Percentiles rank a stretch among this genome's conserved stretches.
phyloP scores from a whole-genome alignment of 2,113 vertebrate genomes.

The Dicaeum eximium region DNA sequence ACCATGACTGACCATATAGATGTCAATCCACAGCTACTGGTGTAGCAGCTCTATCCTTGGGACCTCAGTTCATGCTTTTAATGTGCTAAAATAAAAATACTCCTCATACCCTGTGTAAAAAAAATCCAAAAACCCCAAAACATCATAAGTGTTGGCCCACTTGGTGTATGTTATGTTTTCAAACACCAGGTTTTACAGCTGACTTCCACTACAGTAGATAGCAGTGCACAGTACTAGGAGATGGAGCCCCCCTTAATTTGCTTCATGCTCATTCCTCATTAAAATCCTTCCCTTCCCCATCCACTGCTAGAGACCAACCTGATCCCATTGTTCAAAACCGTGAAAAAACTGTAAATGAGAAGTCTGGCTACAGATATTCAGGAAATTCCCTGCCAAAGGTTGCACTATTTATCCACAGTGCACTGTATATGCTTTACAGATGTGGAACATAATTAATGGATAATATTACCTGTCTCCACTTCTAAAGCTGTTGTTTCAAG shows the following conservation, averaged over 20 bases:
- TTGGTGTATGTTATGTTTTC: not conserved
- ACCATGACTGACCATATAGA: not conserved
- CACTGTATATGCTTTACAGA: not conserved
- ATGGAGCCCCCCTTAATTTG: not conserved
- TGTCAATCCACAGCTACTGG: not conserved
- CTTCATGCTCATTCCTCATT: not conserved
- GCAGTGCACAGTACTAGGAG: not conserved
- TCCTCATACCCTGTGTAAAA: not conserved
- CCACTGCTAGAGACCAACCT: not conserved
- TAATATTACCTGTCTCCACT: constrained; percentile 8
- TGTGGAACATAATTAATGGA: not conserved
- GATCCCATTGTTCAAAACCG: not conserved
- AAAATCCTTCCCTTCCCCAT: not conserved
- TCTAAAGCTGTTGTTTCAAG: not conserved
- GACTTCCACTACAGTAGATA: not conserved
- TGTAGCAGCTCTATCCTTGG: not conserved
- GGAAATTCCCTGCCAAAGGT: not conserved
- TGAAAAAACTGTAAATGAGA: not conserved
- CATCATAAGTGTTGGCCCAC: not conserved
- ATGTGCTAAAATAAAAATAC: not conserved
- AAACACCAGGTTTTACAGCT: not conserved
- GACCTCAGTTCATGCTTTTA: not conserved
- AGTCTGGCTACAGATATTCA: not conserved
- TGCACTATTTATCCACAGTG: not conserved
- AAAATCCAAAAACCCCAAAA: too few relatives aligned